These are phyloP conservation scores for Ariolimax columbianus DNA, from an alignment of 2,888 invertebrate species.

Conservation along the genomic window DNA sequence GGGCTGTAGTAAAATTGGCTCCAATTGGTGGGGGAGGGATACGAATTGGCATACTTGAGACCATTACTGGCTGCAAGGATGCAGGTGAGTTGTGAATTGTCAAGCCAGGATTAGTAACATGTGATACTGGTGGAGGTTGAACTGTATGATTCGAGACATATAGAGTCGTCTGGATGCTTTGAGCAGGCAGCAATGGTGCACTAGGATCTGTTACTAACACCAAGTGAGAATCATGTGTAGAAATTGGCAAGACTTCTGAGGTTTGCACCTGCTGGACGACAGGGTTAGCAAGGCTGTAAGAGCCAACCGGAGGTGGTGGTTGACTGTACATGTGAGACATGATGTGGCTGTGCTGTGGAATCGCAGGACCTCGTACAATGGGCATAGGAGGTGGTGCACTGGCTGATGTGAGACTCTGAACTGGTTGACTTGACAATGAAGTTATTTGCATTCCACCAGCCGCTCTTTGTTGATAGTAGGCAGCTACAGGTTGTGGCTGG, in stretches of 20 bases:
- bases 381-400: neutral
- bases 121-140: slow-evolving; percentile 23
- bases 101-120: neutral
- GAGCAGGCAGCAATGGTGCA: slow-evolving; percentile 24
- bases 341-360: slow-evolving; percentile 5
- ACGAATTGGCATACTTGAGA: slow-evolving; percentile 29
- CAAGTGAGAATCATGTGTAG: slow-evolving; percentile 24
- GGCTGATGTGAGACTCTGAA: neutral
- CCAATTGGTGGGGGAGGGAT: slow-evolving; percentile 35
- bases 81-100: slow-evolving; percentile 23
- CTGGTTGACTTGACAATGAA: neutral
- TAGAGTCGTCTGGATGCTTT: slow-evolving; percentile 24
- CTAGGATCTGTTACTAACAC: slow-evolving; percentile 33
- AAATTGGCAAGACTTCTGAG: slow-evolving; percentile 14
- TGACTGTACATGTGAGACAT: slow-evolving; percentile 30
- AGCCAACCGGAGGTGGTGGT: slow-evolving; percentile 26
- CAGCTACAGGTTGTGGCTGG: neutral
- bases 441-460: neutral
- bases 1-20: slow-evolving; percentile 13
- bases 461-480: neutral
- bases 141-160: slow-evolving; percentile 9
- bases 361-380: neutral
- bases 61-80: slow-evolving; percentile 31
- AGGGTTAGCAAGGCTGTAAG: slow-evolving; percentile 11
- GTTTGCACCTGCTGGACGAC: neutral